Base-by-base conservation (phyloP, 2,888 invertebrate species). In the Ophion ventricosus region DNA sequence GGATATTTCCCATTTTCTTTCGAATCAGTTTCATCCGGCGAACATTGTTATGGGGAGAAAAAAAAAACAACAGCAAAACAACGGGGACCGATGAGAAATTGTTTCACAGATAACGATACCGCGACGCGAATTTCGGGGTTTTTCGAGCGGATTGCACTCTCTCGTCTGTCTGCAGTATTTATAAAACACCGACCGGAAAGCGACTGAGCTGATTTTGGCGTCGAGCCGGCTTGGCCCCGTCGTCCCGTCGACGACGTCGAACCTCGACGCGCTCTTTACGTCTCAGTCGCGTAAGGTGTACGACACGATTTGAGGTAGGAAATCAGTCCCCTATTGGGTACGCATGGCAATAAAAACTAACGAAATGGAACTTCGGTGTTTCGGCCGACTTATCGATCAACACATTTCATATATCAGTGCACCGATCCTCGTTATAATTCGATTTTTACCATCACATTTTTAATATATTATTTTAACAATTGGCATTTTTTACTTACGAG, bases 161-260 rank as follows among this genome's bases (percentile, higher is more conserved):
- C 87, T 67, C 87, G 90, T 87, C 89, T 89, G 91, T 91, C 92
- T 91, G 92, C 90, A 92, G 92, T 92, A 92, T 92, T 92, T 92
- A 92, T 92, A 92, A 92, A 92, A 92, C 92, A 90, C 89, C 91
- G 91, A 92, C 92, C 92, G 92, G 92, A 92, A 92, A 92, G 92
- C 92, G 88, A 92, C 91, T 91, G 91, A 92, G 92, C 92, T 92
- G 91, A 91, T 92, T 92, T 92, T 92, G 92, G 92, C 92, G 90
- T 87, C 90, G 91, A 90, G 92, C 92, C 92, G 91, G 91, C 89
- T 92, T 92, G 91, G 88, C 87, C 86, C 87, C 86, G 87, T 87
- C 88, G 86, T 80, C 88, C 79, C 85, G 78, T 75, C 83, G 83
- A 75, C 80, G 83, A 79, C 81, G 75, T 70, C 82, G 77, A 83